Conservation (phyloP, 2,888 invertebrate species). For the Lomographa bimaculata region DNA sequence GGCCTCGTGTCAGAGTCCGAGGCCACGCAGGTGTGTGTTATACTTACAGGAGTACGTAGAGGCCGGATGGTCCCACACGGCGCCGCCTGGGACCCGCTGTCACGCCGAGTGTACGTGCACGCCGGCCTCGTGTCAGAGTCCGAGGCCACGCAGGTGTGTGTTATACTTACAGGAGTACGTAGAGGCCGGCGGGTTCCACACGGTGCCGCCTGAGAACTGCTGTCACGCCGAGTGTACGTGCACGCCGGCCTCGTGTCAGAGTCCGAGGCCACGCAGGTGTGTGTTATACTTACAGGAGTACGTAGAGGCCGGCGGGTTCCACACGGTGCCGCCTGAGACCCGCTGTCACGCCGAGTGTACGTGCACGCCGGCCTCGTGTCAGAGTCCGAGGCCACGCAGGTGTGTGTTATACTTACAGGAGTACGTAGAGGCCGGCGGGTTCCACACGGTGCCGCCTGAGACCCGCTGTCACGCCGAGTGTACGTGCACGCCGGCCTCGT, state of each 20-base stretch:
- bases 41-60: slow-evolving; percentile 31
- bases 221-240: slow-evolving; percentile 92
- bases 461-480: slow-evolving; percentile 89
- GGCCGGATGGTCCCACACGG: slow-evolving; percentile 91
- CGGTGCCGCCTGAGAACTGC: slow-evolving; percentile 91
- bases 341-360: slow-evolving; percentile 90
- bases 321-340: slow-evolving; percentile 94
- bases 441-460: slow-evolving; percentile 95
- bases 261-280: slow-evolving; percentile 88
- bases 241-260: slow-evolving; percentile 97
- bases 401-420: slow-evolving; percentile 28
- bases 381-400: slow-evolving; percentile 90
- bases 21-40: slow-evolving; percentile 84
- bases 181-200: slow-evolving; percentile 89
- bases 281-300: slow-evolving; percentile 7
- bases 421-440: slow-evolving; percentile 83
- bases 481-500: slow-evolving; percentile 97
- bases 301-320: slow-evolving; percentile 86
- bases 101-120: slow-evolving; percentile 93
- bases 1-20: slow-evolving; percentile 95
- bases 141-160: slow-evolving; percentile 87
- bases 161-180: slow-evolving; percentile 14
- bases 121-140: slow-evolving; percentile 96
- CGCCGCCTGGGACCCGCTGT: slow-evolving; percentile 91
- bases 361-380: slow-evolving; percentile 97